Percentiles rank a stretch among this genome's conserved stretches.
phyloP scores from a whole-genome alignment of 2,888 invertebrate species.

The Slavum lentiscoides region DNA sequence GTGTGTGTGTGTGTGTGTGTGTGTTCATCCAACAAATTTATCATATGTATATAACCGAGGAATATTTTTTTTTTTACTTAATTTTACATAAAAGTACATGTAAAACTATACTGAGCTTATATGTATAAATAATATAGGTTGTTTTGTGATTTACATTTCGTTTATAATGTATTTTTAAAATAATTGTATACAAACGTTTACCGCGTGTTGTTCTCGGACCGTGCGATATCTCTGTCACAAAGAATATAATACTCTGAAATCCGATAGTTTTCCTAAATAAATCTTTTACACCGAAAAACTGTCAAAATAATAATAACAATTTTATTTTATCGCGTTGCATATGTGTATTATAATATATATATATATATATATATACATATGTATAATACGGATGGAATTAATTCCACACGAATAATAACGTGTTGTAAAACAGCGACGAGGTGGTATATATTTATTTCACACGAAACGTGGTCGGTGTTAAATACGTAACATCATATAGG shows the following conservation, averaged over 20 bases:
- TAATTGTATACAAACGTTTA: neutral
- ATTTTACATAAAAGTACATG: too few relatives aligned
- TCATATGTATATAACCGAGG: neutral
- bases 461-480: too few relatives aligned
- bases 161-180: neutral
- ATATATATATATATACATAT: too few relatives aligned
- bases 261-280: neutral
- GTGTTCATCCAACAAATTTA: conserved; percentile 11
- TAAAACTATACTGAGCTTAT: neutral
- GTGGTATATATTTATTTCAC: too few relatives aligned
- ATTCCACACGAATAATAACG: neutral
- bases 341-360: neutral
- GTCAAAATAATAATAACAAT: neutral
- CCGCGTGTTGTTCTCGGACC: too few relatives aligned
- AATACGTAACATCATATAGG: neutral
- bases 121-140: neutral
- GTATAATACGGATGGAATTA: neutral
- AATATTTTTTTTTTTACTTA: too few relatives aligned
- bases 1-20: neutral
- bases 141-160: neutral
- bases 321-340: neutral
- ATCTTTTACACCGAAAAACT: neutral
- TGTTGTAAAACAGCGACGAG: neutral
- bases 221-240: neutral
- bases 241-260: neutral